Conservation (phyloP, 2,797 vertebrate genomes). For the Pseudochromis fuscus region DNA sequence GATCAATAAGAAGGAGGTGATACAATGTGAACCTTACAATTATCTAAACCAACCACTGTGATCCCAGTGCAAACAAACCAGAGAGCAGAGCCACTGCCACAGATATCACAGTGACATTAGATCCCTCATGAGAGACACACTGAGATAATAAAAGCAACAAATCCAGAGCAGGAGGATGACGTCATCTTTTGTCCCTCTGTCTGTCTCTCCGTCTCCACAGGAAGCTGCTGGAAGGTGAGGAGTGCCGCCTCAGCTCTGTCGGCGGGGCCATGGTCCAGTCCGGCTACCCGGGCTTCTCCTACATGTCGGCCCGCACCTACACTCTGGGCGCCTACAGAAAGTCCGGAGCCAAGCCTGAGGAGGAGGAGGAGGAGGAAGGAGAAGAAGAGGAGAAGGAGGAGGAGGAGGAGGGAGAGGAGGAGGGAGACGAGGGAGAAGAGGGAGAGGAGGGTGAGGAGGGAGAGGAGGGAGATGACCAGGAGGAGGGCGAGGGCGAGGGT, state of each 20-base stretch:
- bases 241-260: constrained; percentile 86
- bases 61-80: constrained; percentile 17
- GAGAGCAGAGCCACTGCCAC: constrained; percentile 19
- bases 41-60: constrained; percentile 1
- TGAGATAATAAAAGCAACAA: constrained; percentile 30
- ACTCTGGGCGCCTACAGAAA: constrained; percentile 82
- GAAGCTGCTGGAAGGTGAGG: constrained; percentile 90
- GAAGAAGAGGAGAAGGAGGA: constrained; percentile 65
- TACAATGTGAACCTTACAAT: constrained; percentile 1
- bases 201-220: constrained; percentile 65
- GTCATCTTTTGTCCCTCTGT: constrained; percentile 1
- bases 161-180: constrained; percentile 8
- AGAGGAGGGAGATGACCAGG: constrained; percentile 33
- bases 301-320: constrained; percentile 79
- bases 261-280: constrained; percentile 82
- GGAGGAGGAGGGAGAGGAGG: constrained; percentile 38
- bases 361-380: constrained; percentile 76
- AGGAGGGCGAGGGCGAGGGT: constrained; percentile 44
- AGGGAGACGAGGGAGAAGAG: constrained; percentile 49
- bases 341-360: constrained; percentile 77
- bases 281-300: constrained; percentile 82
- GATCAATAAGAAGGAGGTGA: neutral
- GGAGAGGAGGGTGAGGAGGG: constrained; percentile 48
- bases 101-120: constrained; percentile 36
- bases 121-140: constrained; percentile 24